Conservation (phyloP, 2,113 vertebrate genomes). For the Heterotilapia buettikoferi region DNA sequence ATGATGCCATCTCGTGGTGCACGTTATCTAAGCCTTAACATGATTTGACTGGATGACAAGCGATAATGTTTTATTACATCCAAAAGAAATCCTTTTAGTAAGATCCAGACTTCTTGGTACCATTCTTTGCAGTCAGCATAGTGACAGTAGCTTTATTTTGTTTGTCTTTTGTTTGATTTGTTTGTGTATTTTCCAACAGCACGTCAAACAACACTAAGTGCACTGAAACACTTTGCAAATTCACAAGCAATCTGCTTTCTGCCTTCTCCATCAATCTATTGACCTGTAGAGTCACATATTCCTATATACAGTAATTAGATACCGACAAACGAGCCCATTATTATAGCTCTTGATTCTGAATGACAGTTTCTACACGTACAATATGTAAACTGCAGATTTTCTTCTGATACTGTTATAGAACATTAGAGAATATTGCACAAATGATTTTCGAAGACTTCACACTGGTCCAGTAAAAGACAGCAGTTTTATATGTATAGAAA, state of each 20-base stretch:
- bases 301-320: neutral
- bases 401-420: neutral
- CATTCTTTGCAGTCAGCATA: neutral
- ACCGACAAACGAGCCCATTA: neutral
- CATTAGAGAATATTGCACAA: slow-evolving; percentile 10
- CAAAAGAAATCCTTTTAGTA: neutral
- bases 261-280: neutral
- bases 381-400: neutral
- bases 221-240: neutral
- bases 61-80: neutral
- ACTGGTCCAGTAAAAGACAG: neutral
- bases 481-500: neutral
- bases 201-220: neutral
- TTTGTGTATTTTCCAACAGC: neutral
- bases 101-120: neutral
- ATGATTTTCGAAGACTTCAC: neutral
- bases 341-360: neutral
- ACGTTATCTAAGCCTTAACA: neutral
- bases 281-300: neutral
- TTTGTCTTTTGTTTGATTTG: neutral
- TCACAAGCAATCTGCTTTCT: neutral
- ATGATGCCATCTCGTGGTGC: neutral
- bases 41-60: neutral
- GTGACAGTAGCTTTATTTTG: neutral
- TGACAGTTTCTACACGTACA: neutral